Conservation (phyloP, 2,888 invertebrate genomes). For the Eristalis tenax region DNA sequence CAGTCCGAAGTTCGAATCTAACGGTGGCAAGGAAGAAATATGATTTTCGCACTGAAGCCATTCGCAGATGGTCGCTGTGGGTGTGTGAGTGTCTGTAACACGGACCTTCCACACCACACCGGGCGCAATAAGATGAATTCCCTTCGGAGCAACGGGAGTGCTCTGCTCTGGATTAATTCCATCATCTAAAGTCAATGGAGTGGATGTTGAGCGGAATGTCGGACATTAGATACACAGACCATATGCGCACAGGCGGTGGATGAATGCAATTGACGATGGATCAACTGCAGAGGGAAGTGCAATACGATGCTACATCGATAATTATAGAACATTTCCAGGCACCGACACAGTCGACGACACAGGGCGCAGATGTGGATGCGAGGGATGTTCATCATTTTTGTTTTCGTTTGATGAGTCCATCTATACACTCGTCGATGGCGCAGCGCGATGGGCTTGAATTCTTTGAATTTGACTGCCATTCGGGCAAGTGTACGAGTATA, state of each 20-base stretch:
- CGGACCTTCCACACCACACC: neutral
- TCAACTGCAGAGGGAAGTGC: constrained; percentile 19
- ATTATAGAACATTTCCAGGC: constrained; percentile 57
- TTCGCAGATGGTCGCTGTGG: constrained; percentile 38
- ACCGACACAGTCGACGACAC: constrained; percentile 7
- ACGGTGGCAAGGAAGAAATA: constrained; percentile 1
- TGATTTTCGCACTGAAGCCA: constrained; percentile 2
- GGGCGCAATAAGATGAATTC: constrained; percentile 10
- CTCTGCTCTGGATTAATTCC: constrained; percentile 54
- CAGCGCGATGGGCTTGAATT: neutral
- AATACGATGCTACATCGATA: constrained; percentile 47
- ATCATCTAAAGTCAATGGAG: constrained; percentile 41
- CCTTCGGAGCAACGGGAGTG: constrained; percentile 17
- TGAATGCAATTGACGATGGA: constrained; percentile 45
- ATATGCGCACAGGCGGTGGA: constrained; percentile 26
- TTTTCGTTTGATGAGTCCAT: constrained; percentile 1
- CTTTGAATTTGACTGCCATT: neutral
- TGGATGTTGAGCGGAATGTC: constrained; percentile 32
- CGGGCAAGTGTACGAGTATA: neutral
- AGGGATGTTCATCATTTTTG: constrained; percentile 1
- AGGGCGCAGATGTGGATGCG: constrained; percentile 20
- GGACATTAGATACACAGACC: constrained; percentile 27
- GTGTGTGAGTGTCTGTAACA: too few relatives aligned
- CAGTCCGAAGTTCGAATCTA: neutral
- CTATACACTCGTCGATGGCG: neutral